Evolutionary conservation across 2,113 vertebrate species (phyloP).

Genomic region (Neodon shergylaensis): DNA sequence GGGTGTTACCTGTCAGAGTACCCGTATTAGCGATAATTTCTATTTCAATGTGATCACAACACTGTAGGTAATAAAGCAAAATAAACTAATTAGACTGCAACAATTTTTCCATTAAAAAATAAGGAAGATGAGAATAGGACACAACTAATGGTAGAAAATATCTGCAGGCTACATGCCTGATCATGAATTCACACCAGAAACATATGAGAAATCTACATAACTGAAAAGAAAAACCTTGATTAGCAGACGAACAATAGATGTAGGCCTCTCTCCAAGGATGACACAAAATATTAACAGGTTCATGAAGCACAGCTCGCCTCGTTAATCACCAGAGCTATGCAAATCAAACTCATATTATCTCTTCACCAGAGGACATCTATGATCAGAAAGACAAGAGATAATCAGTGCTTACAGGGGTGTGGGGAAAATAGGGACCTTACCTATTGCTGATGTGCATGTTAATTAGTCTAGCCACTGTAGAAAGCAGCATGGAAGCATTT

Average conservation of each 20-base stretch:
- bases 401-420: background rate
- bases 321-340: background rate
- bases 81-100: background rate
- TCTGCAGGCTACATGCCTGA: background rate
- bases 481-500: background rate
- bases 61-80: background rate
- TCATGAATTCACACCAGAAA: background rate
- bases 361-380: background rate
- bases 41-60: background rate
- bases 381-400: background rate
- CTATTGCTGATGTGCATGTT: background rate
- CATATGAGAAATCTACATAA: background rate
- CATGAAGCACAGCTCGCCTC: background rate
- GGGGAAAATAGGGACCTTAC: background rate
- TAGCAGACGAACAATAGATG: background rate
- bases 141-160: background rate
- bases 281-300: background rate
- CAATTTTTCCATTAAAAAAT: no score
- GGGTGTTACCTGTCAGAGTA: background rate
- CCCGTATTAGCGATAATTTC: background rate
- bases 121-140: background rate
- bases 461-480: background rate
- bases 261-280: background rate
- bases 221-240: background rate
- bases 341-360: background rate